Base-by-base conservation (phyloP, 2,888 invertebrate species). In the Eupithecia insigniata region DNA sequence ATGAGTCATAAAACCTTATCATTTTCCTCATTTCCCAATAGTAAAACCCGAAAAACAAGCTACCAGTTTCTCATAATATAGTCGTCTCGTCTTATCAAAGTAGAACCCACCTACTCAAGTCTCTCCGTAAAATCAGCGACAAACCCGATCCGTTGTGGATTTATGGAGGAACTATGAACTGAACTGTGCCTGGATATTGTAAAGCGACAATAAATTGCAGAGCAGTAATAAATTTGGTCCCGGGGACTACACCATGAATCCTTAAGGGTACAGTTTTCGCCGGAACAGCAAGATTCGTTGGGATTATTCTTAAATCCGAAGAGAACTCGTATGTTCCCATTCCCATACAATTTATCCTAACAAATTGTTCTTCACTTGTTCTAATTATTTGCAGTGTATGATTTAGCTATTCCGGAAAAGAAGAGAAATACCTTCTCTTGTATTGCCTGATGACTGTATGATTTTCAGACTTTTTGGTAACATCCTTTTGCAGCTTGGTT, bases 41-140 rank as follows among this genome's bases (percentile, higher is more conserved):
- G 65, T 67, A 70, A 36, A 68, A 70, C 66, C 69, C 46, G 34
- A 22, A 26, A 66, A 68, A 70, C 43, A 36, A 43, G 66, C 36
- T 1, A 26, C 55, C 51, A 68, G 65, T 73, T 61, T 55, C 70
- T 70, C 69, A 65, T 69, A 61, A 70, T 73, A 78, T 76, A 73
- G 72, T 73, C 39, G 58, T 75, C 55, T 66, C 71, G 65, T 67
- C 70, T 74, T 72, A 72, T 67, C 71, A 36, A 67, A 67, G 34
- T 64, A 51, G 51, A 51, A 12, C 51, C 51, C 2, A 51, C n/a
- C 2, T 18, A 46, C n/a, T 43, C n/a, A 18, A 43, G 46, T 71
- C 72, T 28, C 70, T 55, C n/a, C 46, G 55, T 69, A 73, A 76
- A 73, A 74, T 76, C 75, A 61, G 61, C 55, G 69, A 70, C 69